Base-by-base conservation (phyloP, 35 echinoderm and acorn worm species). In the Strongylocentrotus purpuratus region DNA sequence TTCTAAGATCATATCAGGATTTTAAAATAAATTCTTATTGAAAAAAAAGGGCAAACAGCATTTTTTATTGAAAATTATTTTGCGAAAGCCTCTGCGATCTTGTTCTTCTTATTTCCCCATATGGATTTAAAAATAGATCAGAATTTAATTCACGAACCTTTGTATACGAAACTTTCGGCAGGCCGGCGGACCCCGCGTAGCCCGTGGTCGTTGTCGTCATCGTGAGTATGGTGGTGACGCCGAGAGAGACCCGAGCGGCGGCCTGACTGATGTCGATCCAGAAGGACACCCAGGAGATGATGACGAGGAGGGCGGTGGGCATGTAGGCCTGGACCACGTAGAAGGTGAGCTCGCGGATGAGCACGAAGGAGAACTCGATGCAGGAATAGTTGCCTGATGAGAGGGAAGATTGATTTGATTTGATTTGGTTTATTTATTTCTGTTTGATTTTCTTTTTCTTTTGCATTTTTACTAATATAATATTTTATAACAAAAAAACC, bases 181-280 rank as follows among this genome's bases (percentile, higher is more conserved):
- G 71, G 4, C 97, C 97, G 9, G 97, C 96, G 20, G 94, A 96
- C 25, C 95, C 95, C 25, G 96, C 97, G 94, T 97, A 98, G 0
- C 97, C 97, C 46, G 95, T 95, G 20, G 95, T 98, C 5, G 97
- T 98, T 0, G 97, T 98, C 25, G 97, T 98, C 97, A 98, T 98
- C 10, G 97, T 98, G 11, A 98, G 96, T 28, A 98, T 97, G 17
- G 96, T 98, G 28, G 97, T 98, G 18, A 98, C 97, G 8, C 97
- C 97, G n/a, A 98, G 94, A 11, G 97, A 98, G 32, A 97, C 96
- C 71, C 97, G 47, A 18, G 97, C 97, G 46, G 97, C 95, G 31
- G 97, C 97, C 60, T 98, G 97, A 14, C 96, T 96, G 55, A 98
- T 97, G 50, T 98, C 97, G 41, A 98, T 98, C 97, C 97, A 98